Evolutionary conservation across 1,140 invertebrate species (phyloP).

Genomic region (Phymorhynchus buccinoides): DNA sequence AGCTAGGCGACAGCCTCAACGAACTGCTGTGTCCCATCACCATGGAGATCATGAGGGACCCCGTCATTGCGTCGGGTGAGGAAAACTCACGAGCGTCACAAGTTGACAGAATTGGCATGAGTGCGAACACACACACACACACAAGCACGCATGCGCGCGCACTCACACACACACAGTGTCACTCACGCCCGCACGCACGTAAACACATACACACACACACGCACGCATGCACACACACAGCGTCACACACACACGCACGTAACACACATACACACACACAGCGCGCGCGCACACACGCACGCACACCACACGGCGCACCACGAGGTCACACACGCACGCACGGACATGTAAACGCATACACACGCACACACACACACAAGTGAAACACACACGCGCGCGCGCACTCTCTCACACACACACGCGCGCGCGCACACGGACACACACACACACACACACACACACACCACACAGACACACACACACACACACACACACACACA

Average conservation of each 20-base stretch:
- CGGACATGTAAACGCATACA: neutral
- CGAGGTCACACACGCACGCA: neutral
- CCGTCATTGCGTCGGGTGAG: conserved; percentile 82
- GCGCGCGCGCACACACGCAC: neutral
- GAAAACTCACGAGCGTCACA: too few relatives aligned
- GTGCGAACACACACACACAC: too few relatives aligned
- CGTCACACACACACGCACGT: conserved; percentile 15
- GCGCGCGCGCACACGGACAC: neutral
- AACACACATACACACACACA: conserved; percentile 27
- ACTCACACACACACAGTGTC: too few relatives aligned
- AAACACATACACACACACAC: conserved; percentile 2
- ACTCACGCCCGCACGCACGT: neutral
- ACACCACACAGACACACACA: too few relatives aligned
- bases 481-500: too few relatives aligned
- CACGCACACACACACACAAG: conserved; percentile 24
- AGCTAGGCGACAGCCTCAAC: too few relatives aligned
- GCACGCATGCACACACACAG: neutral
- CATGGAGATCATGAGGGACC: conserved; percentile 85
- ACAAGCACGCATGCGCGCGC: too few relatives aligned
- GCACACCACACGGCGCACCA: too few relatives aligned
- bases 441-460: conserved; percentile 6
- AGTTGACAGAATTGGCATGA: too few relatives aligned
- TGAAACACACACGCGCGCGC: neutral
- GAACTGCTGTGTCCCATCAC: conserved; percentile 88
- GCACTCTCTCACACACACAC: conserved; percentile 20